Conservation (phyloP, 2,113 vertebrate species). For the Phalacrocorax carbo region DNA sequence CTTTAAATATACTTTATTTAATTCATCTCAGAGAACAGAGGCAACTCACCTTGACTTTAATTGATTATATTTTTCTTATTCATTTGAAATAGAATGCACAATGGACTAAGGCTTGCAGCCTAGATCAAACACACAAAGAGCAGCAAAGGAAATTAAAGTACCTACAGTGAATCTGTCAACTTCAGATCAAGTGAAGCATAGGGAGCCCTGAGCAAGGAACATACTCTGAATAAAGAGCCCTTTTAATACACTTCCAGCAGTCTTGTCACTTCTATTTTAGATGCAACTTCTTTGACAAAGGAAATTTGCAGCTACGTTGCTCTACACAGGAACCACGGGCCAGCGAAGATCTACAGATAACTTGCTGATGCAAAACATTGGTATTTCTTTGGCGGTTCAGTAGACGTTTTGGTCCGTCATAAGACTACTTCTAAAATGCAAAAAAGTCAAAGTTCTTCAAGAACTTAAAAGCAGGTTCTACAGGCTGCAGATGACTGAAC, state of each 20-base stretch:
- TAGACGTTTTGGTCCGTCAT: fast-evolving
- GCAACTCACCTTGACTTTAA: not conserved
- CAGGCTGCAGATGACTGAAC: not conserved
- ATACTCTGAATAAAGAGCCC: not conserved
- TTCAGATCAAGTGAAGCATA: fast-evolving
- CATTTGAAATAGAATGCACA: not conserved
- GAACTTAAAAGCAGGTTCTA: not conserved
- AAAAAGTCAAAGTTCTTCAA: not conserved
- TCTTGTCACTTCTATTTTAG: not conserved
- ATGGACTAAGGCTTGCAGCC: not conserved
- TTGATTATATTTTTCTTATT: not conserved
- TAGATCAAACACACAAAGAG: not conserved
- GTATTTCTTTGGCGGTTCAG: not conserved
- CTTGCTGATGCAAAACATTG: fast-evolving
- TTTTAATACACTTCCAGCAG: not conserved
- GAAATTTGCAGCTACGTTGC: not conserved
- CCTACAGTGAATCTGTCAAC: fast-evolving
- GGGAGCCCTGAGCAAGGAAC: not conserved
- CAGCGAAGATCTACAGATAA: not conserved
- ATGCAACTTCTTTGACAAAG: not conserved
- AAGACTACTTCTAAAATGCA: not conserved
- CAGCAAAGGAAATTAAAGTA: not conserved
- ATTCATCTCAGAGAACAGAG: not conserved
- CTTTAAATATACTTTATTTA: not conserved
- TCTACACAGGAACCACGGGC: not conserved